phyloP scores from a whole-genome alignment of 2,888 invertebrate genomes.

The Drosophila mulleri region DNA sequence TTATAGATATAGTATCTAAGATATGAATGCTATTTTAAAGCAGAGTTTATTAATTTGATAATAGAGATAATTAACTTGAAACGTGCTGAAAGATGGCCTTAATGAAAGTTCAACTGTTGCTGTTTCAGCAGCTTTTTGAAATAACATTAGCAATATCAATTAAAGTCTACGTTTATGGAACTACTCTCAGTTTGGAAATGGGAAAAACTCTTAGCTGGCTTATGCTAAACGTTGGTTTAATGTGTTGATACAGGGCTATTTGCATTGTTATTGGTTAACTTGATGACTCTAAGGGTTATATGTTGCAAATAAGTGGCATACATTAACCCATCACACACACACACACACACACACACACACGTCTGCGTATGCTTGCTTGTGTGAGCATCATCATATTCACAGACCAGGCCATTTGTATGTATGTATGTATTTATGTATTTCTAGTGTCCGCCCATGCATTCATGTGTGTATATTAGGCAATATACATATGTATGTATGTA shows the following conservation, averaged over 20 bases:
- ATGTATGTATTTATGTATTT: not conserved
- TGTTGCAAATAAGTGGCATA: conserved; percentile 19
- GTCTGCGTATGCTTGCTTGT: not conserved
- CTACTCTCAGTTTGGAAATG: not conserved
- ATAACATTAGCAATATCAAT: conserved; percentile 7
- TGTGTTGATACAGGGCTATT: conserved; percentile 2
- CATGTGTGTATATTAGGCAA: conserved; percentile 4
- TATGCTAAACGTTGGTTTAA: not conserved
- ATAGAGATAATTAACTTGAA: not conserved
- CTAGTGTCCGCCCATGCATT: conserved; percentile 3
- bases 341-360: conserved; percentile 3
- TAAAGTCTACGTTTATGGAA: conserved; percentile 9
- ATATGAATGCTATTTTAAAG: not conserved
- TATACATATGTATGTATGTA: not conserved
- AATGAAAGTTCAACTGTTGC: not conserved
- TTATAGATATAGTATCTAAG: not conserved
- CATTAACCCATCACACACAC: conserved; percentile 27
- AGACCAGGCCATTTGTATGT: conserved; percentile 10
- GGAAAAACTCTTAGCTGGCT: not conserved
- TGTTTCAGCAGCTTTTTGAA: not conserved
- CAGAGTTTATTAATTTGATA: not conserved
- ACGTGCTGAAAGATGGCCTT: not conserved
- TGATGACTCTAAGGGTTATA: conserved; percentile 5
- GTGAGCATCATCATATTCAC: conserved; percentile 23
- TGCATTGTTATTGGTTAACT: conserved; percentile 7